phyloP scores from a whole-genome alignment of 1,140 invertebrate genomes.

The Trinorchestia longiramus region DNA sequence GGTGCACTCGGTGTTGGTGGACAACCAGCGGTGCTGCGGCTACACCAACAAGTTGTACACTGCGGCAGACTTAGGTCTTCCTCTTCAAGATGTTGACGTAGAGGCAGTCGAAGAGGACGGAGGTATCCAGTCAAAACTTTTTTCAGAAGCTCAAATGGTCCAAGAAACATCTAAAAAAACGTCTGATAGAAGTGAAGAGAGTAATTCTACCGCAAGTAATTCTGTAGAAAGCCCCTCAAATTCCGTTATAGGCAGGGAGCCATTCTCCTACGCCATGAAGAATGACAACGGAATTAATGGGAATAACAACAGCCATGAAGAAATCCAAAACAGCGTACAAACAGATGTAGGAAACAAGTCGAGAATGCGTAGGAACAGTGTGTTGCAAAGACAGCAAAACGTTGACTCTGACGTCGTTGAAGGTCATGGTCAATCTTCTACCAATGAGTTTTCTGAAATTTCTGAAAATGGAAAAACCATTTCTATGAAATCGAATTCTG shows the following conservation, averaged over 20 bases:
- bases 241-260: neutral
- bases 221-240: neutral
- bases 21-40: neutral
- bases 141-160: neutral
- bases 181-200: neutral
- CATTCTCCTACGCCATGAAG: neutral
- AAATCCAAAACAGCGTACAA: neutral
- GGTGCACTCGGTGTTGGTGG: too few species aligned
- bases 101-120: neutral
- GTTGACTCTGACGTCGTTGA: neutral
- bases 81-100: neutral
- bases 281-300: neutral
- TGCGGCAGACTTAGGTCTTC: neutral
- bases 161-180: neutral
- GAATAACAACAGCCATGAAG: neutral
- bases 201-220: neutral
- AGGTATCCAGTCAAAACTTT: neutral
- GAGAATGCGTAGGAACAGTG: neutral
- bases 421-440: neutral
- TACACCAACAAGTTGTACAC: neutral
- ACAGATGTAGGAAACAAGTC: neutral
- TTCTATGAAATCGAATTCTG: neutral
- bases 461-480: neutral
- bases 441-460: neutral
- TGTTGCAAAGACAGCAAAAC: slow-evolving; percentile 22